Evolutionary conservation across 2,888 invertebrate genomes (phyloP).

Genomic region (Baccha elongata): DNA sequence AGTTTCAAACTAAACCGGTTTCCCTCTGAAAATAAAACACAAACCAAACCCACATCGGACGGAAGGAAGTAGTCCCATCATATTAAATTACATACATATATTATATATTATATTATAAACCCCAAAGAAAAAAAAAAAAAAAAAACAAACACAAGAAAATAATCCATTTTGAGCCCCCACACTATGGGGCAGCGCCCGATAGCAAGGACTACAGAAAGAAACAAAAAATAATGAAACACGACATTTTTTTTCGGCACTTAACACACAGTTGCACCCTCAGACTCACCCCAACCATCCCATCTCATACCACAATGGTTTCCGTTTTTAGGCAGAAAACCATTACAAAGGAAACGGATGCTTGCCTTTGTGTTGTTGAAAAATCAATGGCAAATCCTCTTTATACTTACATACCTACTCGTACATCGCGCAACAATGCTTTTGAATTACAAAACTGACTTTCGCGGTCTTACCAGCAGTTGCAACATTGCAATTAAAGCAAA

Average conservation of each 20-base stretch:
- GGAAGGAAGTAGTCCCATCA: constrained; percentile 23
- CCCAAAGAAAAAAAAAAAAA: no score
- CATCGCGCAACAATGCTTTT: constrained; percentile 36
- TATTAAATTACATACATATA: neutral
- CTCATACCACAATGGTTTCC: constrained; percentile 1
- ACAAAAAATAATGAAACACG: constrained; percentile 32
- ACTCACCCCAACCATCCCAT: neutral
- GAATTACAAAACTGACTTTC: constrained; percentile 16
- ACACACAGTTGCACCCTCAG: constrained; percentile 12
- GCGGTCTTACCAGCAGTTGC: constrained; percentile 5
- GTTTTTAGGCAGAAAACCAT: constrained; percentile 1
- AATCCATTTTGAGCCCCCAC: constrained; percentile 50
- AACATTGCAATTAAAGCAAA: neutral
- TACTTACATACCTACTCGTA: no score
- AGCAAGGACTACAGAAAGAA: constrained; percentile 19
- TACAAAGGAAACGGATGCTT: constrained; percentile 33
- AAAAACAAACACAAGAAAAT: constrained; percentile 48
- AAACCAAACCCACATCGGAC: constrained; percentile 31
- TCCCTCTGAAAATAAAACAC: constrained; percentile 35
- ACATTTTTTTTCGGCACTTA: constrained; percentile 44
- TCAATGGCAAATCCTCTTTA: constrained; percentile 45
- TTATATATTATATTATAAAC: neutral
- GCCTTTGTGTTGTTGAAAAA: constrained; percentile 53
- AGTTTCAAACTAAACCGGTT: constrained; percentile 43
- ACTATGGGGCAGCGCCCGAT: constrained; percentile 56